Evolutionary conservation across 2,797 vertebrate genomes (phyloP).

Genomic region (Malacoctenus gilli): DNA sequence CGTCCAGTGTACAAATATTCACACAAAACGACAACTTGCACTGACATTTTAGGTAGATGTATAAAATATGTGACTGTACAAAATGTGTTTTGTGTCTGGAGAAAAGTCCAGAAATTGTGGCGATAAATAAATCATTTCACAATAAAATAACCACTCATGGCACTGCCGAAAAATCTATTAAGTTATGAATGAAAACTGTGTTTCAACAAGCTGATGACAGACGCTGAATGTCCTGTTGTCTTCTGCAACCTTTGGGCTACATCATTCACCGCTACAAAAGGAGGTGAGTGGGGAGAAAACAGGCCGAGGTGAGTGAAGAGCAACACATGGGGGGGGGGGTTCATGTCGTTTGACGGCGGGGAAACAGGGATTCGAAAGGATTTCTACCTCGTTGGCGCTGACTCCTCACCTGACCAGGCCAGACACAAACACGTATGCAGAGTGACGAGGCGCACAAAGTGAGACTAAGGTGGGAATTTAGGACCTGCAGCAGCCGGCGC

Average conservation of each 20-base stretch:
- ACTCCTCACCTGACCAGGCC: slow-evolving; percentile 43
- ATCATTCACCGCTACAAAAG: slow-evolving; percentile 64
- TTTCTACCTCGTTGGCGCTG: slow-evolving; percentile 50
- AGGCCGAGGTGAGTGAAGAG: slow-evolving; percentile 11
- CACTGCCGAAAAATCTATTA: slow-evolving; percentile 2
- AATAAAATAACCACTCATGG: slow-evolving; percentile 7
- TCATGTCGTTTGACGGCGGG: background rate
- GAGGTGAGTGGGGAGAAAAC: slow-evolving; percentile 29
- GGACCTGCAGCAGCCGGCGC: slow-evolving; percentile 86
- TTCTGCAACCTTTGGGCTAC: slow-evolving; percentile 38
- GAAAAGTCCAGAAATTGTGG: background rate
- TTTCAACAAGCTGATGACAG: slow-evolving; percentile 9
- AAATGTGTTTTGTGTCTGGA: slow-evolving; percentile 13
- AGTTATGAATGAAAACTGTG: slow-evolving; percentile 11
- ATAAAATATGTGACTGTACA: too few relatives aligned
- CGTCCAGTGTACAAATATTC: slow-evolving; percentile 30
- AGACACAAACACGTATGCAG: slow-evolving; percentile 32
- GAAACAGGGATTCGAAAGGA: slow-evolving; percentile 9
- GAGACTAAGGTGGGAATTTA: slow-evolving; percentile 42
- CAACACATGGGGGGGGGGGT: slow-evolving; percentile 6
- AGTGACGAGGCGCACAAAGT: slow-evolving; percentile 21
- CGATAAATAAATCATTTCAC: slow-evolving; percentile 7
- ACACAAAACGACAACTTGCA: slow-evolving; percentile 15
- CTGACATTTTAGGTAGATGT: slow-evolving; percentile 8
- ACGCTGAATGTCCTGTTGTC: slow-evolving; percentile 15